Evolutionary conservation across 2,888 invertebrate species (phyloP), one percentile per base, ranked within the genome.

Genomic region (Drosophila dives): DNA sequence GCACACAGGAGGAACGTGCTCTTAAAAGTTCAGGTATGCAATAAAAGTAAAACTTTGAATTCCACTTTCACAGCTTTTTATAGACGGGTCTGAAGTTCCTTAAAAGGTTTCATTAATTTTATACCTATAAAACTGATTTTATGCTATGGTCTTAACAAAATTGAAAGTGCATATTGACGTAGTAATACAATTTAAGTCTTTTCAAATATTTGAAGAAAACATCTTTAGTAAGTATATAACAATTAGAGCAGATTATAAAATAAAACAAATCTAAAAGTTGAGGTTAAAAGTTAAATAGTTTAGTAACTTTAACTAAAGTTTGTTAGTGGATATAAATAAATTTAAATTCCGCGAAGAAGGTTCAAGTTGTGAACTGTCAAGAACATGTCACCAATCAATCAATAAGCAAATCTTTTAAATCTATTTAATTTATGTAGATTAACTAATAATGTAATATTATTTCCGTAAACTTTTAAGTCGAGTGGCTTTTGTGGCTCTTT

Each of bases 11-110:
- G 72, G 92, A 92, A 72, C 91, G 92, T 70, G 86, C 91, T 56
- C 78, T 90, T 55, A 92, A 92, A 86, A 91, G 89, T 85, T 91
- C 90, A 83, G 92, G 92, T 92, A 90, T 88, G 91, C 78, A 66
- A 75, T 73, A 70, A 72, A 75, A 81, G 72, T 69, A 66, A 20
- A 69, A 79, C 38, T 60, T 55, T 45, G 3, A 42, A 34, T 48
- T 49, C 33, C 20, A 61, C 20, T 55, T 55, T n/a, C 1, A 33
- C 59, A 42, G 32, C 53, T 45, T 45, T 45, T 23, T 45, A 45
- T 33, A 50, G n/a, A 32, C 23, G 29, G 8, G 3, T 0, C 36
- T 20, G 23, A 32, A 36, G 26, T 61, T 51, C 26, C 36, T 45
- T 20, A 17, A 36, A 20, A 50, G 36, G 17, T 62, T 63, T 70